Evolutionary conservation across 1,140 invertebrate genomes (phyloP).

Genomic region (Glossosoma conforme): DNA sequence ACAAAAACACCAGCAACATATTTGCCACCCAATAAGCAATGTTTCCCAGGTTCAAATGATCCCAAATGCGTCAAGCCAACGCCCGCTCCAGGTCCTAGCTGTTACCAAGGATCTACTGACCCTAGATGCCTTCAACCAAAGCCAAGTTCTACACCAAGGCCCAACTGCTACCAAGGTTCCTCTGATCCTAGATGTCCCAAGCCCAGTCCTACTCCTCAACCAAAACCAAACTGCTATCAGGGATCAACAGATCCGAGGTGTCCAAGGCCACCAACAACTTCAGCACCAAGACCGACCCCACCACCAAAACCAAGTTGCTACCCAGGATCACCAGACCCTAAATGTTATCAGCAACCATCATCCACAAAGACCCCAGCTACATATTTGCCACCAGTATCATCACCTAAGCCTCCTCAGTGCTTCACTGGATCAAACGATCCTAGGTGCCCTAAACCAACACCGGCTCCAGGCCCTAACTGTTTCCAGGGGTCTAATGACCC

Average conservation of each 20-base stretch:
- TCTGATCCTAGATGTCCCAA: slow-evolving; percentile 19
- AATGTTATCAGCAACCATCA: slow-evolving; percentile 35
- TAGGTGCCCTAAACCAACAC: slow-evolving; percentile 33
- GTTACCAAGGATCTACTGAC: slow-evolving; percentile 38
- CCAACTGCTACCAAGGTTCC: slow-evolving; percentile 30
- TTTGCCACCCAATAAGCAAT: slow-evolving; percentile 28
- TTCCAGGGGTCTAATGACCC: slow-evolving; percentile 43
- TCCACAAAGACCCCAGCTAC: slow-evolving; percentile 38
- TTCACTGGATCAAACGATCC: slow-evolving; percentile 37
- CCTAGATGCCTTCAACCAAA: slow-evolving; percentile 38
- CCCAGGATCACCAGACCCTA: slow-evolving; percentile 36
- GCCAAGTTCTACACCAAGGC: slow-evolving; percentile 24
- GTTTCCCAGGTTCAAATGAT: slow-evolving; percentile 42
- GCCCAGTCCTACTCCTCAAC: neutral
- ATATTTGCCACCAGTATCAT: slow-evolving; percentile 34
- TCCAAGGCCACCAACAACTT: too few relatives aligned
- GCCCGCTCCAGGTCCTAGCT: slow-evolving; percentile 24
- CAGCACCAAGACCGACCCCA: slow-evolving; percentile 26
- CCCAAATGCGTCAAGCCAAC: slow-evolving; percentile 36
- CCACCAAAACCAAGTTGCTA: slow-evolving; percentile 19
- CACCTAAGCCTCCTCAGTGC: slow-evolving; percentile 28
- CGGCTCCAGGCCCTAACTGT: too few relatives aligned
- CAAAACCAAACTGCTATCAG: slow-evolving; percentile 32
- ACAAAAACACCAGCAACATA: slow-evolving; percentile 33
- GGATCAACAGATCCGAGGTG: slow-evolving; percentile 37